Evolutionary conservation across 2,888 invertebrate genomes (phyloP).

Genomic region (Rotaria magnacalcarata): DNA sequence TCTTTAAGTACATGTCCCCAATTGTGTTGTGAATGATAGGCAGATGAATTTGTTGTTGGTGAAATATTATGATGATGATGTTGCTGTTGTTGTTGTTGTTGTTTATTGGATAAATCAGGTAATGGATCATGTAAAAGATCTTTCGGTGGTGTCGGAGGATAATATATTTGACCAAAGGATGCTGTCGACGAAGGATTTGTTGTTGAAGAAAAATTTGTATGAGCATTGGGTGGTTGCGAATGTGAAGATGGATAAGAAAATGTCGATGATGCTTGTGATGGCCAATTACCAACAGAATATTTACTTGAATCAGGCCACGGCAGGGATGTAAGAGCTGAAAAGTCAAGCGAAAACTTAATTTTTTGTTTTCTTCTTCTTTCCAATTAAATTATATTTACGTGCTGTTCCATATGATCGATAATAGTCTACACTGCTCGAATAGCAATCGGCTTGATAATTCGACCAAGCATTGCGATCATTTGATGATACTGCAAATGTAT

Average conservation of each 20-base stretch:
- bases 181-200: not conserved
- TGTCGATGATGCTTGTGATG: not conserved
- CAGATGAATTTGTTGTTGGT: slow-evolving; percentile 20
- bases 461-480: not conserved
- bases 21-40: slow-evolving; percentile 4
- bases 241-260: not conserved
- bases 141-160: slow-evolving; percentile 30
- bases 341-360: not conserved
- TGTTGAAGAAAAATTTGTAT: not conserved
- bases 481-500: not conserved
- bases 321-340: not conserved
- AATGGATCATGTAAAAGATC: slow-evolving; percentile 6
- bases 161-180: not conserved
- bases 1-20: slow-evolving; percentile 31
- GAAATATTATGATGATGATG: not conserved
- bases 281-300: not conserved
- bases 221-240: not conserved
- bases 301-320: not conserved
- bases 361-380: not conserved
- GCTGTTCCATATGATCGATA: slow-evolving; percentile 6
- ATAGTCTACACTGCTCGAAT: not conserved
- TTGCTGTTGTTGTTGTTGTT: not conserved
- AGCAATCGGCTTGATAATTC: not conserved
- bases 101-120: not conserved
- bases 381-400: not conserved